Evolutionary conservation across 2,797 vertebrate genomes (phyloP).

Genomic region (Eulemur rubriventer): DNA sequence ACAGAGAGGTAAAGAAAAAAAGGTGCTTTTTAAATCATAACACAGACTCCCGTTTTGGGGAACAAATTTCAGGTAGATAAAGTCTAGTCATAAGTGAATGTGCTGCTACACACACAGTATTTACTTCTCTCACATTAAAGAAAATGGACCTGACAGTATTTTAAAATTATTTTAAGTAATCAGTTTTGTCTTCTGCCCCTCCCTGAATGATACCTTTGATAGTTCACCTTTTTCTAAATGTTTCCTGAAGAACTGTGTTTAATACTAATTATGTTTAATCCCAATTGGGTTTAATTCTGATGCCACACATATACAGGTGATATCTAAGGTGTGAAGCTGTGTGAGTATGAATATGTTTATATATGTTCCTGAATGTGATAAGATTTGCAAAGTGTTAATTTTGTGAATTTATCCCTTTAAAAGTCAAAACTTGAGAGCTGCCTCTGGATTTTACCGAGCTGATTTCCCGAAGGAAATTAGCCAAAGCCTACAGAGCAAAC

Average conservation of each 20-base stretch:
- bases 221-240: background rate
- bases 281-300: background rate
- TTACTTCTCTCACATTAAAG: background rate
- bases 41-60: background rate
- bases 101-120: background rate
- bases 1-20: background rate
- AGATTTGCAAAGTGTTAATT: slow-evolving; percentile 21
- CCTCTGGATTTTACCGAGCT: slow-evolving; percentile 13
- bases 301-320: background rate
- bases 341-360: background rate
- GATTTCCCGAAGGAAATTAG: slow-evolving; percentile 55
- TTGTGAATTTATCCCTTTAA: slow-evolving; percentile 16
- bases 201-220: background rate
- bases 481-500: background rate
- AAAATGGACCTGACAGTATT: background rate
- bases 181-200: background rate
- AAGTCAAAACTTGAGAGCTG: background rate
- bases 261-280: background rate
- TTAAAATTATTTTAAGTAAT: background rate
- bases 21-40: background rate
- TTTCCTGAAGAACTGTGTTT: background rate
- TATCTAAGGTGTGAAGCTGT: background rate
- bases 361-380: background rate
- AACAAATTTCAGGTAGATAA: background rate
- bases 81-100: background rate